phyloP scores from a whole-genome alignment of 2,797 vertebrate species.

The Nannoperca australis region DNA sequence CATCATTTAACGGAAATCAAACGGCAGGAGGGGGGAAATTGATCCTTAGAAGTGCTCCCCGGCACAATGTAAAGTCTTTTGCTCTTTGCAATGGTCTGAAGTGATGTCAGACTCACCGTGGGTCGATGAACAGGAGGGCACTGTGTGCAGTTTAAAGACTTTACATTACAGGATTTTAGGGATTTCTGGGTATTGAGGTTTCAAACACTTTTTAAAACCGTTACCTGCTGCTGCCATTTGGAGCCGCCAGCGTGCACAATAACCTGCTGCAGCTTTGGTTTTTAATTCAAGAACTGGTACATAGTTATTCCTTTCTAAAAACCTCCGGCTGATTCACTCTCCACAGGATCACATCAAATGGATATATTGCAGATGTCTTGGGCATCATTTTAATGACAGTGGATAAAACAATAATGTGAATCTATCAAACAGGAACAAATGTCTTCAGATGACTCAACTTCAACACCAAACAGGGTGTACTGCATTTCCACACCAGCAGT shows the following conservation, averaged over 20 bases:
- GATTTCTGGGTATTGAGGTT: slow-evolving; percentile 1
- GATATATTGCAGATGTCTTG: not conserved
- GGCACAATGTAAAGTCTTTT: not conserved
- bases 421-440: not conserved
- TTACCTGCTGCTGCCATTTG: slow-evolving; percentile 29
- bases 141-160: not conserved
- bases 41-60: not conserved
- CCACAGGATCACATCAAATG: not conserved
- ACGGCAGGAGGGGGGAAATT: not conserved
- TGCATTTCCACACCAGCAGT: not conserved
- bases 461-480: not conserved
- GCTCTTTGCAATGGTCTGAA: not conserved
- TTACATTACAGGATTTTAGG: not conserved
- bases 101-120: not conserved
- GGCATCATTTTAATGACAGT: not conserved
- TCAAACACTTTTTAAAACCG: slow-evolving; percentile 8
- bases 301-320: not conserved
- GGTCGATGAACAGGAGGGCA: not conserved
- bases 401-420: not conserved
- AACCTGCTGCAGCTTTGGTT: not conserved
- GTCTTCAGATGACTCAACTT: not conserved
- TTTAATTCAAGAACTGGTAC: not conserved
- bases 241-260: slow-evolving; percentile 10
- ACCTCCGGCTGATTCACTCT: not conserved
- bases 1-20: not conserved